These are phyloP conservation scores for Tragelaphus buxtoni DNA, from an alignment of 2,113 vertebrate genomes.

Conservation along the genomic window DNA sequence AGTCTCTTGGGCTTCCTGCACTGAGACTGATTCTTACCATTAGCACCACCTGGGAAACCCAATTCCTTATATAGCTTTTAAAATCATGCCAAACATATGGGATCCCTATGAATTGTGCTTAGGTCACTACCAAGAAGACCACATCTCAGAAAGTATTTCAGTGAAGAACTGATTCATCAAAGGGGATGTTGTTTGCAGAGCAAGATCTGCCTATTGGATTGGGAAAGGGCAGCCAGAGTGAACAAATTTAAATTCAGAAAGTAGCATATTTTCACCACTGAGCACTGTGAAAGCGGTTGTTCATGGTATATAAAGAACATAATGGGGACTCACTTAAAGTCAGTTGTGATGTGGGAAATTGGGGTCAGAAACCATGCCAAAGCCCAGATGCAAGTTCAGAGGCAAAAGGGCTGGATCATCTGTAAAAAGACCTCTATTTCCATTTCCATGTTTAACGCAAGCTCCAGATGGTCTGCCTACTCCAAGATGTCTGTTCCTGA, in stretches of 20 bases:
- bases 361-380: neutral
- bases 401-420: neutral
- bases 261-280: neutral
- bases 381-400: neutral
- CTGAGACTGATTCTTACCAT: too few relatives aligned
- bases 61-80: neutral
- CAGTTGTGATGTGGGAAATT: neutral
- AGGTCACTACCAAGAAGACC: neutral
- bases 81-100: neutral
- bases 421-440: neutral
- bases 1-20: too few relatives aligned
- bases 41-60: too few relatives aligned
- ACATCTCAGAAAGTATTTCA: neutral
- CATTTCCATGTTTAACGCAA: neutral
- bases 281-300: neutral
- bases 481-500: neutral
- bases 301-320: neutral
- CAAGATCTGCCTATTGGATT: neutral
- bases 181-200: neutral
- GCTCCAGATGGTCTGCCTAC: neutral
- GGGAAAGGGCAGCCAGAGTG: neutral
- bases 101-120: neutral
- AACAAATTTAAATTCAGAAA: neutral
- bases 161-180: neutral
- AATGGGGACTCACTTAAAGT: neutral